Conservation (phyloP, 2,888 invertebrate species). For the Nycteola revayana region DNA sequence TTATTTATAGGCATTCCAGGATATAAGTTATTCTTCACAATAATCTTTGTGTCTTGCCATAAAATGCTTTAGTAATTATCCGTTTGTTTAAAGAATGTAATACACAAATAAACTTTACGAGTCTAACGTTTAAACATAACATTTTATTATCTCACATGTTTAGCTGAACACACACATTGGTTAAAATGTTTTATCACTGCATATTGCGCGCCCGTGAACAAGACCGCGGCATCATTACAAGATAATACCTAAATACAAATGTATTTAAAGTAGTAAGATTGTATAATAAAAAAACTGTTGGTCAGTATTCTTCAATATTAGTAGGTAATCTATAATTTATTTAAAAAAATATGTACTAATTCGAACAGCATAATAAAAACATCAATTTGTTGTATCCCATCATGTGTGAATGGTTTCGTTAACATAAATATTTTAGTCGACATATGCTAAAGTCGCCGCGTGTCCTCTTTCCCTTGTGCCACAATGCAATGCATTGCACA, state of each 20-base stretch:
- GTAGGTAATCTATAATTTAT: too few species aligned
- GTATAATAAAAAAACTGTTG: too few species aligned
- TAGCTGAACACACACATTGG: conserved; percentile 53
- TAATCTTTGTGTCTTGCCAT: conserved; percentile 60
- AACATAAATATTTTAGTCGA: conserved; percentile 71
- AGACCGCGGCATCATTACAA: conserved; percentile 47
- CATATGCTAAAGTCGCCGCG: conserved; percentile 48
- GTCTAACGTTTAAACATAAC: conserved; percentile 66
- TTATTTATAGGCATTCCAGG: too few species aligned
- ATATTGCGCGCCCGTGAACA: conserved; percentile 42
- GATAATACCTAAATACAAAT: too few species aligned
- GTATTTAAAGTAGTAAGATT: too few species aligned
- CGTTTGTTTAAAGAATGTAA: conserved; percentile 74
- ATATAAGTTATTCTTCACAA: too few species aligned
- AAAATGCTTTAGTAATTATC: conserved; percentile 70
- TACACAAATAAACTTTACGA: conserved; percentile 79
- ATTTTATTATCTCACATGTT: conserved; percentile 78
- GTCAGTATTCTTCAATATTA: too few species aligned
- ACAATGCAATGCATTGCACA: conserved; percentile 41
- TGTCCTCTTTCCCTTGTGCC: conserved; percentile 42
- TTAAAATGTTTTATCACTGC: conserved; percentile 54
- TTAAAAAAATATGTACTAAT: too few species aligned
- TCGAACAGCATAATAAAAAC: too few species aligned
- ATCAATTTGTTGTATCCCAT: conserved; percentile 75
- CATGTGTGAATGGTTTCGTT: conserved; percentile 78